phyloP scores from a whole-genome alignment of 2,113 vertebrate genomes.

The Noctilio leporinus region DNA sequence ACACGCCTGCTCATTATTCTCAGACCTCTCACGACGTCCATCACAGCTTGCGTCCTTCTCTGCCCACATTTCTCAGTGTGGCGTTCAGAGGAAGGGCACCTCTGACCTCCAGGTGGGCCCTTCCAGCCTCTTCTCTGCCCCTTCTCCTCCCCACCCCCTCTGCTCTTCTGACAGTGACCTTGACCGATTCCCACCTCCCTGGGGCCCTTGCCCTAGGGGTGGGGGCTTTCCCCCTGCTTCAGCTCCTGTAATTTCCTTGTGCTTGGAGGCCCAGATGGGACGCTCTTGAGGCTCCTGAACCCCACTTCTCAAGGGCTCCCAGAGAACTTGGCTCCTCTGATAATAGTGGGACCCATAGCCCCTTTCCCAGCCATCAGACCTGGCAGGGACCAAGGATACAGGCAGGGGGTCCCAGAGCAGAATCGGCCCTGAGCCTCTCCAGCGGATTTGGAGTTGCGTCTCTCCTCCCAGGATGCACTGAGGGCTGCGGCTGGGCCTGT shows the following conservation, averaged over 20 bases:
- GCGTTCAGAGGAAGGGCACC: background rate
- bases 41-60: accelerated
- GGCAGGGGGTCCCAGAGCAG: background rate
- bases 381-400: accelerated
- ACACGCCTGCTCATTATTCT: background rate
- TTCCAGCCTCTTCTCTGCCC: background rate
- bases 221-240: background rate
- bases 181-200: too few relatives aligned
- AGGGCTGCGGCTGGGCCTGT: background rate
- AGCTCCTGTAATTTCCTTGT: background rate
- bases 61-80: background rate
- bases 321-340: background rate
- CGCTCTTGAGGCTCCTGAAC: background rate
- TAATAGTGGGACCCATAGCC: accelerated
- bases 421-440: background rate
- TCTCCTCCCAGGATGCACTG: background rate
- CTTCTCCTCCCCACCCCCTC: background rate
- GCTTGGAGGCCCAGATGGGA: background rate
- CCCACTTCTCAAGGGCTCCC: background rate
- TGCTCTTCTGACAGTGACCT: background rate
- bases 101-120: background rate
- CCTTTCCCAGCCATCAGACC: background rate
- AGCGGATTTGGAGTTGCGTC: background rate
- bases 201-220: background rate
- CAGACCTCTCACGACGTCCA: background rate